Evolutionary conservation across 2,888 invertebrate genomes (phyloP).

Genomic region (Listrodromus nycthemerus): DNA sequence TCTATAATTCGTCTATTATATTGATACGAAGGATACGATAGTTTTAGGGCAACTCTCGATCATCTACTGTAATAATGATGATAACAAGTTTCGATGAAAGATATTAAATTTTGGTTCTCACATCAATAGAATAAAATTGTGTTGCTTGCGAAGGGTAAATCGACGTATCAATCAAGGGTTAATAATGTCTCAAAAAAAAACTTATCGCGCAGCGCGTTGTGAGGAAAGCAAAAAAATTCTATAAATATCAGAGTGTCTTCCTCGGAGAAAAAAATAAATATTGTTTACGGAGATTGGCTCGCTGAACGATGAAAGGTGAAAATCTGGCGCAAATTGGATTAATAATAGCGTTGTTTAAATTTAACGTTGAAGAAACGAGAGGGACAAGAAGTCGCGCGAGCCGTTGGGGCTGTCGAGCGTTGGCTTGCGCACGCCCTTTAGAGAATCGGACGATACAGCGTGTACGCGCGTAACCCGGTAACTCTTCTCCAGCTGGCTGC

Average conservation of each 20-base stretch:
- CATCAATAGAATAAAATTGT: no score
- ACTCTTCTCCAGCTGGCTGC: conserved; percentile 21
- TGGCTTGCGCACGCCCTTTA: conserved; percentile 14
- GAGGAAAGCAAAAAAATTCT: background rate
- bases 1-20: background rate
- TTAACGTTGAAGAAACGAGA: conserved; percentile 28
- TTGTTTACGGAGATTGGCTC: background rate
- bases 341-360: conserved; percentile 33
- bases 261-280: background rate
- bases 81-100: background rate
- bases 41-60: no score
- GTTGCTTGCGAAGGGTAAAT: no score
- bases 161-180: background rate
- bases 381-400: background rate
- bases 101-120: background rate
- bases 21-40: no score
- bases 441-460: conserved; percentile 1
- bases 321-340: conserved; percentile 25
- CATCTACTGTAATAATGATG: background rate
- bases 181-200: background rate
- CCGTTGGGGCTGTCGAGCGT: background rate
- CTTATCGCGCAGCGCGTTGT: background rate
- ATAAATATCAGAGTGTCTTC: background rate
- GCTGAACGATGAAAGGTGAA: conserved; percentile 22
- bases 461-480: conserved; percentile 23